phyloP scores from a whole-genome alignment of 2,797 vertebrate species.

The Argyrosomus regius region DNA sequence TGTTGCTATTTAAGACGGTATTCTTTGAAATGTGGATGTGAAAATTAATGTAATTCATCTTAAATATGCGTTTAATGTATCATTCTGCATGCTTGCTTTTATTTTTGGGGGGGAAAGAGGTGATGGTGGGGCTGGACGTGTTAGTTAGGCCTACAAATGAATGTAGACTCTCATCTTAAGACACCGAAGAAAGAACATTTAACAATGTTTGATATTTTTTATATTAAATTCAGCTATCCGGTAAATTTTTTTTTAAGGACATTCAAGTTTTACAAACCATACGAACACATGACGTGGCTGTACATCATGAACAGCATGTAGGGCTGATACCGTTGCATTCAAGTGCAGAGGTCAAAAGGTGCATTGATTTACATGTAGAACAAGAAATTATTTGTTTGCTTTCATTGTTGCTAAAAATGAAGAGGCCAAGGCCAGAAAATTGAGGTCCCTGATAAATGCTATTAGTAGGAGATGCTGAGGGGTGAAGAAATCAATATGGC shows the following conservation, averaged over 20 bases:
- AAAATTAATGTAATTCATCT: constrained; percentile 1
- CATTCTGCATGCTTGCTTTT: background rate
- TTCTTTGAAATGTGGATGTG: background rate
- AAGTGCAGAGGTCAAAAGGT: constrained; percentile 89
- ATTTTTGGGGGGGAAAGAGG: background rate
- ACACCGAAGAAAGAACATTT: no score
- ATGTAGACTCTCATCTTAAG: background rate
- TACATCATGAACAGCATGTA: constrained; percentile 13
- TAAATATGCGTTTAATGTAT: constrained; percentile 11
- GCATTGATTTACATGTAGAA: constrained; percentile 98
- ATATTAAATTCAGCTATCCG: background rate
- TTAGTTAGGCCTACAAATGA: background rate
- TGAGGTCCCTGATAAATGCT: constrained; percentile 92
- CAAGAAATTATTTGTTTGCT: constrained; percentile 96
- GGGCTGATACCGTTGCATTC: constrained; percentile 68
- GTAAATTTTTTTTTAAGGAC: constrained; percentile 12
- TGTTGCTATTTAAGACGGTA: background rate
- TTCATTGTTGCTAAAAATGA: constrained; percentile 94
- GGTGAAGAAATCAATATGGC: constrained; percentile 91
- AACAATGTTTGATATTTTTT: background rate
- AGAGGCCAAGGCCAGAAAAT: constrained; percentile 89
- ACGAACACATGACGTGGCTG: background rate
- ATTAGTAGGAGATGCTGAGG: constrained; percentile 88
- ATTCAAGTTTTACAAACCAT: constrained; percentile 27
- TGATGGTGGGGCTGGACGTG: background rate